phyloP scores from a whole-genome alignment of 2,888 invertebrate species.

The Rhingia campestris region DNA sequence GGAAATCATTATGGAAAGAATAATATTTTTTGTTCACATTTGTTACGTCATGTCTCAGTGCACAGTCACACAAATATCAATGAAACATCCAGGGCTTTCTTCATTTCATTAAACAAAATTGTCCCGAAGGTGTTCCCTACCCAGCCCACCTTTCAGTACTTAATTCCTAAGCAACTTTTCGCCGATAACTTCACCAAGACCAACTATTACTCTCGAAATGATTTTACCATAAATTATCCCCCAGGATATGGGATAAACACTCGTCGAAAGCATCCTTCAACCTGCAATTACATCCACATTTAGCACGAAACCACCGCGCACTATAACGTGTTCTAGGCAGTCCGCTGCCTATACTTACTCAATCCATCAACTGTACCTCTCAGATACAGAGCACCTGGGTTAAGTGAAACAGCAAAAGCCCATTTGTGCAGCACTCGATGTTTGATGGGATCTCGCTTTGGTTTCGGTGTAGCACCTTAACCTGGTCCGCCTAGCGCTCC shows the following conservation, averaged over 20 bases:
- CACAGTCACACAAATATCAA: no score
- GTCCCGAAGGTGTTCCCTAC: not conserved
- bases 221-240: constrained; percentile 47
- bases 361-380: constrained; percentile 40
- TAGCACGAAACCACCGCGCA: constrained; percentile 20
- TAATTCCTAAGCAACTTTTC: not conserved
- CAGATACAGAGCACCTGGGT: constrained; percentile 31
- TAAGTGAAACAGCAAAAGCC: constrained; percentile 65
- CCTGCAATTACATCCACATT: constrained; percentile 67
- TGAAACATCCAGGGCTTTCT: no score
- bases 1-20: no score
- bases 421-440: constrained; percentile 54
- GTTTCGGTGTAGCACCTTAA: constrained; percentile 13
- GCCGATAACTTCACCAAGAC: not conserved
- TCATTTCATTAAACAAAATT: no score
- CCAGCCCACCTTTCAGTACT: no score
- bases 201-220: constrained; percentile 16
- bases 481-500: constrained; percentile 2
- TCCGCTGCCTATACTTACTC: not conserved
- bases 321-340: not conserved
- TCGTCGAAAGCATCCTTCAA: constrained; percentile 67
- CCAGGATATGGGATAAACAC: constrained; percentile 48
- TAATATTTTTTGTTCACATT: no score
- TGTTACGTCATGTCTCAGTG: no score
- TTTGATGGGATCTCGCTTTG: constrained; percentile 43